Evolutionary conservation across 2,888 invertebrate genomes (phyloP).

Genomic region (Philopedon plagiatum): DNA sequence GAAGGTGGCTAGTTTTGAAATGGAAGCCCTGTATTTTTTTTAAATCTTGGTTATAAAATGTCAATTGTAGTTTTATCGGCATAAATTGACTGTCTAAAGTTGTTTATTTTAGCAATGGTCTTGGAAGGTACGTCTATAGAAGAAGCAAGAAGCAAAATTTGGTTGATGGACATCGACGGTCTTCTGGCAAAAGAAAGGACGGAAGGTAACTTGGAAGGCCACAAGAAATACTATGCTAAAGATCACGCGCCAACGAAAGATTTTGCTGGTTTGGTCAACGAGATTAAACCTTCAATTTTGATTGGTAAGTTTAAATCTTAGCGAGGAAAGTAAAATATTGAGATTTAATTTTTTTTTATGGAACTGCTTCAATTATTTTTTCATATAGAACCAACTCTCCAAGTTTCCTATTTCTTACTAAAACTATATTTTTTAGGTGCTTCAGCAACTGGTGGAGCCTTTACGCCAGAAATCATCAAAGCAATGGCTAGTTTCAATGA

Average conservation of each 20-base stretch:
- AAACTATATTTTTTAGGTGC: conserved; percentile 71
- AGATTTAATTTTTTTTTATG: too few species aligned
- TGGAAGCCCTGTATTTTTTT: too few species aligned
- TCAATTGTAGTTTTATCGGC: neutral
- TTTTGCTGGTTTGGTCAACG: conserved; percentile 84
- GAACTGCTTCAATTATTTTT: too few species aligned
- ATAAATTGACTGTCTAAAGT: neutral
- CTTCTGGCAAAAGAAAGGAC: conserved; percentile 91
- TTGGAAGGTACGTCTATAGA: conserved; percentile 82
- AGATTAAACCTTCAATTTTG: conserved; percentile 88
- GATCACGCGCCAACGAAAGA: conserved; percentile 82
- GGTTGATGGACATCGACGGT: conserved; percentile 97
- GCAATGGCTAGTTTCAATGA: conserved; percentile 89
- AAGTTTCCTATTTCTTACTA: too few species aligned
- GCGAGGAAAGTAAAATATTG: too few species aligned
- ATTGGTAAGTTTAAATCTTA: conserved; percentile 75
- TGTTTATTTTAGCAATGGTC: conserved; percentile 80
- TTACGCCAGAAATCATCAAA: conserved; percentile 87
- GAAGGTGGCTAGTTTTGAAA: too few species aligned
- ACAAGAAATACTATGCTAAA: conserved; percentile 89
- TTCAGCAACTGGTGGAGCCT: conserved; percentile 94
- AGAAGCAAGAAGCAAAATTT: conserved; percentile 87
- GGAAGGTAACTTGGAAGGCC: conserved; percentile 83
- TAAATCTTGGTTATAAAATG: too few species aligned
- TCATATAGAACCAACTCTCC: too few species aligned